Conservation (phyloP, 2,888 invertebrate species). For the Phlogophora meticulosa region DNA sequence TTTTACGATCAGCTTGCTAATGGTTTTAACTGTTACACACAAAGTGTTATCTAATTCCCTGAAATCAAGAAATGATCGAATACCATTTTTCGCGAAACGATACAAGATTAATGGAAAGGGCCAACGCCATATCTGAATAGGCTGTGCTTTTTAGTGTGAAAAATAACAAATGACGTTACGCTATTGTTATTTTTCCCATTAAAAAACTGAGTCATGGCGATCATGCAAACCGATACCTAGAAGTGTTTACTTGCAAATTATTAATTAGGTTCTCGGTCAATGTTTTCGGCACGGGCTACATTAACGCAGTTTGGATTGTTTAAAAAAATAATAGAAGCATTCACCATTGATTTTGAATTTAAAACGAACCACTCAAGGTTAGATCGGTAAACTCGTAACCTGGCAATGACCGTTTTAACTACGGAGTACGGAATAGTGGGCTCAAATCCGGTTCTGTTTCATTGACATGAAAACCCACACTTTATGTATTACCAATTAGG, state of each 20-base stretch:
- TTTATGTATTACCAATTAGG: conserved; percentile 22
- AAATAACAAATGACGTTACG: background rate
- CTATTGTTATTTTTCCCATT: conserved; percentile 32
- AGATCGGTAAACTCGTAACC: conserved; percentile 61
- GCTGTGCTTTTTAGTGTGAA: conserved; percentile 2
- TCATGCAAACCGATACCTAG: conserved; percentile 30
- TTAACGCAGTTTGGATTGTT: conserved; percentile 67
- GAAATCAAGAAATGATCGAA: conserved; percentile 23
- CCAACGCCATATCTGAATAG: conserved; percentile 15
- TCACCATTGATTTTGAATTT: conserved; percentile 69
- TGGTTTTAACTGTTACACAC: conserved; percentile 10
- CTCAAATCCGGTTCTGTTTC: conserved; percentile 66
- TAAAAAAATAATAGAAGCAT: conserved; percentile 70
- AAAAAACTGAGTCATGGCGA: background rate
- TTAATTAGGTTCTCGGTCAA: conserved; percentile 50
- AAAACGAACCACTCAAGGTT: conserved; percentile 68
- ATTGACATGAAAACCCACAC: conserved; percentile 57
- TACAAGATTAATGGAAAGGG: conserved; percentile 25
- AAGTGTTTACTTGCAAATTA: conserved; percentile 37
- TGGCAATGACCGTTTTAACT: conserved; percentile 73
- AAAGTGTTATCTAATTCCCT: background rate
- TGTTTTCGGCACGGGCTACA: conserved; percentile 27
- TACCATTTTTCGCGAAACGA: conserved; percentile 5
- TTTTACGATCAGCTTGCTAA: conserved; percentile 19
- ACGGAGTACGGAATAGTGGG: conserved; percentile 48